Percentiles rank a stretch among this genome's conserved stretches.
Conservation (phyloP, 2,888 invertebrate species). For the Ochlodes sylvanus region DNA sequence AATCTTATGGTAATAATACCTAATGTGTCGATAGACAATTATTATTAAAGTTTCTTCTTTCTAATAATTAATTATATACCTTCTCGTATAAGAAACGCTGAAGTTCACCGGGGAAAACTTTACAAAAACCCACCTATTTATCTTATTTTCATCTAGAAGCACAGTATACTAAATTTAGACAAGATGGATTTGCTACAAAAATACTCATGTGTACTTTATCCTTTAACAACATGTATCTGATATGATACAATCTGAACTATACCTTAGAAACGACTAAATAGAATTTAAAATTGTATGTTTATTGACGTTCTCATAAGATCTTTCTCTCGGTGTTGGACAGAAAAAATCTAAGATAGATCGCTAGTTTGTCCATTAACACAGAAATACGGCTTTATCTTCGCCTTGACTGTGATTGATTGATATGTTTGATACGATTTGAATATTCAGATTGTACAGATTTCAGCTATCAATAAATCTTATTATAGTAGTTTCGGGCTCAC, state of each 20-base stretch:
- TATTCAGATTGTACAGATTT: conserved; percentile 15
- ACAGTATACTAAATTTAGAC: not conserved
- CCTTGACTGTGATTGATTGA: conserved; percentile 22
- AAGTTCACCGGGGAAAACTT: not conserved
- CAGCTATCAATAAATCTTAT: conserved; percentile 3
- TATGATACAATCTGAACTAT: not conserved
- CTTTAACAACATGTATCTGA: not conserved
- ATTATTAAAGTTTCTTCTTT: too few relatives aligned
- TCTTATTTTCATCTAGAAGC: not conserved
- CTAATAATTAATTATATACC: too few relatives aligned
- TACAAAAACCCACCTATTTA: not conserved
- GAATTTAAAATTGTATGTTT: not conserved
- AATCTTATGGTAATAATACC: too few relatives aligned
- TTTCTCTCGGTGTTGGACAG: not conserved
- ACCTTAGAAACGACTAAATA: not conserved
- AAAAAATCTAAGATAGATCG: conserved; percentile 19
- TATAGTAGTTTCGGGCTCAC: not conserved
- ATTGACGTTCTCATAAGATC: conserved; percentile 4
- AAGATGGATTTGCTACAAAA: conserved; percentile 7
- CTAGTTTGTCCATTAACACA: conserved; percentile 16
- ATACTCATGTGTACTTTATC: not conserved
- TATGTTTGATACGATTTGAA: conserved; percentile 11
- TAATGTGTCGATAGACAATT: too few relatives aligned
- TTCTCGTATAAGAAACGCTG: too few relatives aligned
- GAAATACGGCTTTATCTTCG: conserved; percentile 27